Base-by-base conservation (phyloP, 2,797 vertebrate genomes). In the Loris lydekkerianus region DNA sequence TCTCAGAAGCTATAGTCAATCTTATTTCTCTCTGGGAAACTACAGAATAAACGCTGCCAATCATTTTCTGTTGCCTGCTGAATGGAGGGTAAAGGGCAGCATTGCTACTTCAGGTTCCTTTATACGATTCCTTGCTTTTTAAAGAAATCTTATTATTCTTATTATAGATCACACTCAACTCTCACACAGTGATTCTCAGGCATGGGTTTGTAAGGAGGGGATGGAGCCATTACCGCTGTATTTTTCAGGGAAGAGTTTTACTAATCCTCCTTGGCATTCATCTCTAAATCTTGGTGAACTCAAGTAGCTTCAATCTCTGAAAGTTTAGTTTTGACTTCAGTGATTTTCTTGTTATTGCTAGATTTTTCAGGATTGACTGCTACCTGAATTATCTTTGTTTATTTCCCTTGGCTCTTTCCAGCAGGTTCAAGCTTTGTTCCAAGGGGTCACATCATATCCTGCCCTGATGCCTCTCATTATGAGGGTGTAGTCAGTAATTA, bases 261-360 rank as follows among this genome's bases (percentile, higher is more conserved):
- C 70, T 96, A 97, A 97, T 94, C 92, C 80, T 96, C 63, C 77
- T 97, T 93, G 93, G 91, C 97, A 81, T 89, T 87, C 20, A 90
- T 81, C 63, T 81, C 65, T 86, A 93, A 96, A 78, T 53, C 86
- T 65, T 76, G 56, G 34, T 86, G 46, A 76, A 92, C 46, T 94
- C 69, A 49, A 97, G 96, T 83, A 95, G 94, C 84, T 96, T 92
- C 58, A 0, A 4, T 15, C 18, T 96, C 94, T 97, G 86, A 92
- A 96, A 86, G n/a, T 53, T 91, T 97, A 77, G 92, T 98, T 97
- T 94, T 95, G 31, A 96, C 49, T 5, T 96, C 92, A 87, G 89
- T 73, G 91, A 61, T 88, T 96, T 96, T 91, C 77, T 84, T 90
- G 76, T 70, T 93, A 88, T 69, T 89, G 65, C 37, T 86, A 89